Evolutionary conservation across 2,113 vertebrate species (phyloP), one percentile per base, ranked within the genome.

Genomic region (Oostethus manadensis): DNA sequence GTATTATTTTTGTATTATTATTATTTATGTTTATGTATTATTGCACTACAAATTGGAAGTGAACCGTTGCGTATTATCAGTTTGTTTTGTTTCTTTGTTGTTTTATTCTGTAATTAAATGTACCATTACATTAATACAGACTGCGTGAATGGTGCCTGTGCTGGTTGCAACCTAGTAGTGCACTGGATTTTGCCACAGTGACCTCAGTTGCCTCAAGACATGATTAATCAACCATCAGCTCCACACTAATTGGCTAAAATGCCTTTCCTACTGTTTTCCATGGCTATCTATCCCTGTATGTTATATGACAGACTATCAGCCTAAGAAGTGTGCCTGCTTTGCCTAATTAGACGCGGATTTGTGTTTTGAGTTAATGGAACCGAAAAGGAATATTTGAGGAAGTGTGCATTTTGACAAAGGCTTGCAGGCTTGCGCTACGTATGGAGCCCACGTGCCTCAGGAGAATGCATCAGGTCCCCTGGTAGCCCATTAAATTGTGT

Each of bases 331-430:
- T 50, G 62, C 68, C 76, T 78, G 74, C 72, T 84, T 71, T 58
- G 70, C 79, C 78, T 88, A 88, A 89, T 89, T 88, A 84, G 77
- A 73, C 78, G 73, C 77, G 68, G 73, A 80, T 80, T 73, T 82
- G 70, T 73, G 60, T 84, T 87, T 81, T 72, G 77, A 73, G 73
- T 89, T 88, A 87, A 89, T 85, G 68, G 80, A 87, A 85, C 88
- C 90, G 83, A 90, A 89, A 89, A 84, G 81, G 86, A 87, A 89
- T 90, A 84, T 79, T 71, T 85, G 81, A 89, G 79, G 78, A 83
- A 74, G 77, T 84, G 74, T 78, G 79, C 64, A 76, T 86, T 85
- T 83, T 86, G 81, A 88, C 83, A 88, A 87, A 86, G 80, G 73
- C 81, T 11, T 79, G 70, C 63, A 64, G 73, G 70, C 51, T 60